Base-by-base conservation (phyloP, 2,797 vertebrate genomes). In the Hirundo rustica region DNA sequence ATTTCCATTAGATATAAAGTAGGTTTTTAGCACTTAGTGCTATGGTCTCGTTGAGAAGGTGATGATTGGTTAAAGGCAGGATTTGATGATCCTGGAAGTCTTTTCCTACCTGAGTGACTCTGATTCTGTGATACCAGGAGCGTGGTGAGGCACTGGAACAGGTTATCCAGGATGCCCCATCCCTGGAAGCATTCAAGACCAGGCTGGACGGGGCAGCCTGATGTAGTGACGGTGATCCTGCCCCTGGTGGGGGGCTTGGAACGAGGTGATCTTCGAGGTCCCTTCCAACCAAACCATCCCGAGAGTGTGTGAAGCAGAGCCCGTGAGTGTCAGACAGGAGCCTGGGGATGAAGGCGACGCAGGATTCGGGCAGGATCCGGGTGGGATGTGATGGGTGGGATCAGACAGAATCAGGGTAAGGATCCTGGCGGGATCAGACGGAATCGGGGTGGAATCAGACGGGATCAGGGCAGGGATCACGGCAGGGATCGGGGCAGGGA, bases 201-300 rank as follows among this genome's bases (percentile, higher is more conserved):
- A 27, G 25, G 32, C 29, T 45, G 50, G 50, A 45, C 0, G 0
- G 20, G 44, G 5, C 7, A 64, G 1, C 17, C 29, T 26, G 44
- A 15, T 8, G 12, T 13, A 36, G 16, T 20, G 55, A 55, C 0
- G 0, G 20, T 12, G 38, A 27, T 14, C 48, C 32, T 36, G 55
- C 16, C 22, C 6, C 0, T 19, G 48, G 5, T 0, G 0, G 26
- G 23, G 11, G 16, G 7, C 1, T 1, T 16, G 48, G 34, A 47
- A 75, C 4, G 4, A 42, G 34, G 32, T 7, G 32, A 67, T 5
- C 30, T 12, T 14, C 19, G 19, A 30, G 19, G 23, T 5, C 5
- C 22, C 17, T 50, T 65, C 58, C 72, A 47, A 5, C 12, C 45
- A 22, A 57, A 22, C 15, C n/a, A 16, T 51, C 19, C 55, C 19